Evolutionary conservation across 2,113 vertebrate genomes (phyloP).

Genomic region (Colius striatus): DNA sequence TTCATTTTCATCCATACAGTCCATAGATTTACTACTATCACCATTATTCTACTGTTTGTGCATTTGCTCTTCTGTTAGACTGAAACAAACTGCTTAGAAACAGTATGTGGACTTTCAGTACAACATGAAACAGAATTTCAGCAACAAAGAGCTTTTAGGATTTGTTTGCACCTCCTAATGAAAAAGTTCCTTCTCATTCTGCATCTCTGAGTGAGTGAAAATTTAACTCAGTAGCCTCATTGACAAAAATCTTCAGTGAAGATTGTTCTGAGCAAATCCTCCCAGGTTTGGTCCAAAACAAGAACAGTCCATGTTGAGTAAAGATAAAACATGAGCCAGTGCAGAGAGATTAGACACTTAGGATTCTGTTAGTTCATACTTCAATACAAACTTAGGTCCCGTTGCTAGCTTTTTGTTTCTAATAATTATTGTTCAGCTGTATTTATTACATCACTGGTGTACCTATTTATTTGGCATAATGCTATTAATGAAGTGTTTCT

Average conservation of each 20-base stretch:
- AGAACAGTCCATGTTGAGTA: neutral
- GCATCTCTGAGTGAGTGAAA: neutral
- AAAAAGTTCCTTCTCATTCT: neutral
- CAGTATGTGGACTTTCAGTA: neutral
- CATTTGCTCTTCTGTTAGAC: neutral
- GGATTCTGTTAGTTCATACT: neutral
- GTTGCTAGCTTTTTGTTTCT: neutral
- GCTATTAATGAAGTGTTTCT: neutral
- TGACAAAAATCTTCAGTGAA: neutral
- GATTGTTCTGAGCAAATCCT: neutral
- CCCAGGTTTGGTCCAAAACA: neutral
- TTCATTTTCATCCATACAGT: neutral
- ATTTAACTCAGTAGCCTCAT: neutral
- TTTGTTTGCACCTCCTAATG: neutral
- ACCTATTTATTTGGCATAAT: constrained; percentile 8
- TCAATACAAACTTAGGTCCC: neutral
- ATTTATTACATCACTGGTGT: neutral
- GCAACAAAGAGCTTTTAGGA: neutral
- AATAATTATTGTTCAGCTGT: constrained; percentile 17
- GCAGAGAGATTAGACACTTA: neutral
- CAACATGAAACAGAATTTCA: neutral
- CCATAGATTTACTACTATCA: neutral
- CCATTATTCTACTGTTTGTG: neutral
- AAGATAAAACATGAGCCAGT: neutral
- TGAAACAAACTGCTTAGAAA: neutral